phyloP scores from a whole-genome alignment of 1,140 invertebrate species.

The Brachionus manjavacas region DNA sequence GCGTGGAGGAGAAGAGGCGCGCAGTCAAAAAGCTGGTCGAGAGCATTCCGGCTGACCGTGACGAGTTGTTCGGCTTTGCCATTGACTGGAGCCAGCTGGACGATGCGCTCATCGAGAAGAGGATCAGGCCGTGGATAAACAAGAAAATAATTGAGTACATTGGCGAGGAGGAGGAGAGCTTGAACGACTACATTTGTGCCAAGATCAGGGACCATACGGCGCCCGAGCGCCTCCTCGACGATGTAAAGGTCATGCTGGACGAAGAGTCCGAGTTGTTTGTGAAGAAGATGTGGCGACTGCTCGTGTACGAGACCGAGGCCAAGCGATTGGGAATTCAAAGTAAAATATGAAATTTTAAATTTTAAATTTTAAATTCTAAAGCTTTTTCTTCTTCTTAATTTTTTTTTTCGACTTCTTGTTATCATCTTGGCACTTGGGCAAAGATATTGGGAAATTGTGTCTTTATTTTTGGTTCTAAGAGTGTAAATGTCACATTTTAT shows the following conservation, averaged over 20 bases:
- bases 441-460: too few species aligned
- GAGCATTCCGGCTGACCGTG: slow-evolving; percentile 94
- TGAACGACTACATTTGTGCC: slow-evolving; percentile 97
- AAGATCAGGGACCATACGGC: slow-evolving; percentile 86
- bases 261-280: slow-evolving; percentile 99
- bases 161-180: slow-evolving; percentile 93
- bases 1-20: slow-evolving; percentile 82
- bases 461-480: background rate
- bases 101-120: slow-evolving; percentile 82
- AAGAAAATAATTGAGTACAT: slow-evolving; percentile 99
- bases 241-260: slow-evolving; percentile 97
- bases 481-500: background rate
- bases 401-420: background rate
- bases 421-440: background rate
- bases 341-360: slow-evolving; percentile 9
- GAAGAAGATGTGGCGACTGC: slow-evolving; percentile 97
- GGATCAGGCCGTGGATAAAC: slow-evolving; percentile 97
- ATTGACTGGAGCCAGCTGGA: slow-evolving; percentile 84
- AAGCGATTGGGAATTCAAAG: slow-evolving; percentile 60
- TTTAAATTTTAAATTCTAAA: too few species aligned
- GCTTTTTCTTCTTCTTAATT: too few species aligned
- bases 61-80: slow-evolving; percentile 84
- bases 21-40: slow-evolving; percentile 94
- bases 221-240: slow-evolving; percentile 87
- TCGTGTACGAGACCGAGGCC: slow-evolving; percentile 98